Percentiles rank a stretch among this genome's conserved stretches.
Evolutionary conservation across 2,888 invertebrate genomes (phyloP).

Genomic region (Euphydryas editha): DNA sequence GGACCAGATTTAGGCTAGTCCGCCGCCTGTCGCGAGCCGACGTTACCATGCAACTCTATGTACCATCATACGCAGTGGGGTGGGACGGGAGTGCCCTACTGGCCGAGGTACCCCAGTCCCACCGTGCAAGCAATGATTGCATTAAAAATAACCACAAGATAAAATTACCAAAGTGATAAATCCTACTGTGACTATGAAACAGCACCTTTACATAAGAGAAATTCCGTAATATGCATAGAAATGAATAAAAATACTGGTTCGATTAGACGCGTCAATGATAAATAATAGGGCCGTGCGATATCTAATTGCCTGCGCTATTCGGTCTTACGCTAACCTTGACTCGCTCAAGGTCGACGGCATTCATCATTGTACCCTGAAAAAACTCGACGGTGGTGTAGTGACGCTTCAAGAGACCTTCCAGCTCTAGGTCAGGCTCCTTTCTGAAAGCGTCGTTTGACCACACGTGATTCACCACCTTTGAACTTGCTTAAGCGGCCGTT

Average conservation of each 20-base stretch:
- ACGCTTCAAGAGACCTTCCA: conserved; percentile 99
- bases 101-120: conserved; percentile 60
- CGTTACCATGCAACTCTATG: conserved; percentile 79
- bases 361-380: conserved; percentile 99
- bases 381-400: conserved; percentile 99
- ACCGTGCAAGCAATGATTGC: conserved; percentile 82
- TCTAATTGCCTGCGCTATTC: conserved; percentile 80
- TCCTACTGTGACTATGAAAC: conserved; percentile 83
- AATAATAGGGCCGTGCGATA: conserved; percentile 78
- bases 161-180: conserved; percentile 80
- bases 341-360: conserved; percentile 99
- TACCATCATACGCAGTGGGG: conserved; percentile 77
- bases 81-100: conserved; percentile 58
- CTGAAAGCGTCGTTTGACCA: conserved; percentile 87
- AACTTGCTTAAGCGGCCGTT: conserved; percentile 23
- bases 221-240: conserved; percentile 77
- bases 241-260: conserved; percentile 73
- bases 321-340: conserved; percentile 94
- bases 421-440: conserved; percentile 99
- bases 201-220: conserved; percentile 78
- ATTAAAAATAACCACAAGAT: conserved; percentile 80
- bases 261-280: conserved; percentile 80
- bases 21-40: conserved; percentile 74
- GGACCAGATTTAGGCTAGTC: conserved; percentile 60
- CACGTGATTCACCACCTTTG: conserved; percentile 58